Base-by-base conservation (phyloP, 1,140 invertebrate species). In the Ptiloglossa arizonensis region DNA sequence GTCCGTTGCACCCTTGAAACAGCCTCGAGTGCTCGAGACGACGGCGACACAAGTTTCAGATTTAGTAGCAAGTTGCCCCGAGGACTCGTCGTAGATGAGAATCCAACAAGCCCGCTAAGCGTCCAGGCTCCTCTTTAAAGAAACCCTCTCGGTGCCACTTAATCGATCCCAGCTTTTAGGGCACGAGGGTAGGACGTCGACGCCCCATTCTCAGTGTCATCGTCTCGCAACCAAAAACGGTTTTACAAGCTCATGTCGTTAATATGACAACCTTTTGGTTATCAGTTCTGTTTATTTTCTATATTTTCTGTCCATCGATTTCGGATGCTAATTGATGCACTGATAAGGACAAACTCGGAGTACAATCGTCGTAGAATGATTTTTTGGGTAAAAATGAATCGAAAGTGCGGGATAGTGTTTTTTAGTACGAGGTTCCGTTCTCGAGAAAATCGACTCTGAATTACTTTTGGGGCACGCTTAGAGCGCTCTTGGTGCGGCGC, bases 111-210 rank as follows among this genome's bases (percentile, higher is more conserved):
- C 69, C 50, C 63, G 82, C 82, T 85, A 83, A 85, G 83, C 83
- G 72, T 80, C 38, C n/a, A 50, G 74, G 68, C 66, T 64, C 59
- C 83, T 69, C 83, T 82, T 85, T 85, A 85, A 86, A 85, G 84
- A 85, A 82, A 82, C 70, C 73, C 83, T 85, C 77, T 72, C 59
- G 59, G 57, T 72, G 80, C 74, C 79, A 86, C 79, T 86, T 86
- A 82, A 86, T 86, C 84, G 83, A 86, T 86, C 79, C 48, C 46
- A 19, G 41, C 24, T 85, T 75, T 85, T 81, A 71, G 67, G 74
- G 62, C 71, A 67, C 67, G 29, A 50, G 72, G 52, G 27, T 50
- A 41, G 35, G 46, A 56, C 57, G 63, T 79, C 22, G 66, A 38
- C 52, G 63, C 50, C 29, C 54, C 35, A 22, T 59, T 50, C 44